Base-by-base conservation (phyloP, 1,140 invertebrate genomes). In the Metopolophium dirhodum region DNA sequence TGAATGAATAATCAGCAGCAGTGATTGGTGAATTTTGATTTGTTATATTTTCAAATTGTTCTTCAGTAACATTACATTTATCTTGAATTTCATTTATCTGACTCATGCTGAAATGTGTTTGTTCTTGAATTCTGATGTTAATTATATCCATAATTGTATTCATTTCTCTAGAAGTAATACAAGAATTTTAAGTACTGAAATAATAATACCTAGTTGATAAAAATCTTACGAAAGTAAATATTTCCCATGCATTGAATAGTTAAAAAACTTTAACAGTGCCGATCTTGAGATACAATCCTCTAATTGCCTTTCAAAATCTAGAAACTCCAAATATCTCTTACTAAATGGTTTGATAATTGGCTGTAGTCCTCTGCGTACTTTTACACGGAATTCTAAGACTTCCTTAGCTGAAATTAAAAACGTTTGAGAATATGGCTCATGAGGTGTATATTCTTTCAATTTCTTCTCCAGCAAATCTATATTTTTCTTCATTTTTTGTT, bases 331-430 rank as follows among this genome's bases (percentile, higher is more conserved):
- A 95, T 99, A 98, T 85, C 99, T 96, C 94, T 99, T 98, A 20
- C 98, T 98, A 68, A 99, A 95, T 26, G 97, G 97, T 82, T 97
- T 97, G 96, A 96, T 96, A 41, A 97, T 96, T 77, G 96, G 95
- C 92, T 96, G 96, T 94, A 96, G 95, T 7, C 97, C 97, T 94
- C 96, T 96, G 94, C 97, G 96, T 95, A 98, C 98, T 94, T 97
- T 96, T 94, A 98, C 95, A 94, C 99, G 96, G 2, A 97, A 97
- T 94, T 98, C 97, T 61, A 99, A 96, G 1, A 98, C 98, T 96
- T 99, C 99, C 94, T 99, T 98, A 2, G 99, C 99, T 0, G 99
- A 99, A 87, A 99, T 97, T 95, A 99, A 99, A 96, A 99, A 99
- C 54, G 99, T 98, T 94, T 99, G 96, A 95, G 99, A 97, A 94